Evolutionary conservation across 2,888 invertebrate species (phyloP), one percentile per base, ranked within the genome.

Genomic region (Tolmerus cingulatus): DNA sequence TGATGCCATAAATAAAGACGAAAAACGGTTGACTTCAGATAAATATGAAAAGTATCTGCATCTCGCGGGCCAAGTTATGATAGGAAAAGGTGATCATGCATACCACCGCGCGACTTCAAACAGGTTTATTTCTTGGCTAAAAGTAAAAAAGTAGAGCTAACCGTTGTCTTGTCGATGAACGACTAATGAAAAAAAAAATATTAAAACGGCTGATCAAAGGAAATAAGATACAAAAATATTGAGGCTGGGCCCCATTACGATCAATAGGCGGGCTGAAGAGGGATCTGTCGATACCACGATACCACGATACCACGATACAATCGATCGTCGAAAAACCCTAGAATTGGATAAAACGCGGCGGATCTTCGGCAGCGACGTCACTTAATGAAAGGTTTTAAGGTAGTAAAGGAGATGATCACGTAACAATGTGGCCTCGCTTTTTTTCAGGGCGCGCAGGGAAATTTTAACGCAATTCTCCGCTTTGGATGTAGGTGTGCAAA

Each of bases 71-170:
- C 1, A 57, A 55, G 77, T 19, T 86, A 66, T 78, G 57, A 86
- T 86, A 86, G 86, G 51, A 78, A 51, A 86, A 79, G 55, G 74
- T 79, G 46, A 79, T 87, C 57, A 27, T 43, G 87, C 74, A 78
- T 87, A 79, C 66, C 74, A 78, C 40, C 19, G 5, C n/a, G 16
- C 51, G 74, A 40, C 46, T 77, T 77, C 43, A 87, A 87, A 87
- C 87, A 40, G 87, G 87, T 87, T 87, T 86, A 19, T 51, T 37
- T 87, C 74, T 66, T 66, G 74, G 57, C 57, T 74, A 51, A 84
- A 87, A 82, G 82, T 57, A 87, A 82, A 87, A 55, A 84, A 87
- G 82, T 87, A 82, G 87, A 87, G 76, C 87, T 87, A 82, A 87
- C 87, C 87, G 87, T 87, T 87, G 77, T 87, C 37, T 51, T 79